Evolutionary conservation across 2,797 vertebrate species (phyloP), one percentile per base, ranked within the genome.

Genomic region (Ctenosaura bakeri): DNA sequence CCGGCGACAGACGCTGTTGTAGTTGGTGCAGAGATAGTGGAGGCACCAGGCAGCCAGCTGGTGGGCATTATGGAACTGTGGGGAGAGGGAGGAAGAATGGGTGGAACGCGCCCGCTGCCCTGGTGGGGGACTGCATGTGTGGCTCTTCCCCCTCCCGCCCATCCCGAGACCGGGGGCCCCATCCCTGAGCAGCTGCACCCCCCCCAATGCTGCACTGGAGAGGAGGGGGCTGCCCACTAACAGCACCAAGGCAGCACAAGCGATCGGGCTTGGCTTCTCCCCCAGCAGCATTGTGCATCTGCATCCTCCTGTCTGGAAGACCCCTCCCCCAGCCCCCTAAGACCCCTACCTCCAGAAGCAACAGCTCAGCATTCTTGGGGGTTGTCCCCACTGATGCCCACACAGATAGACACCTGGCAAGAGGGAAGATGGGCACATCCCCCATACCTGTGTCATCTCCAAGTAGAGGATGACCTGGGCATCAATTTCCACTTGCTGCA

Each of bases 21-120:
- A 99, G 97, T 98, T 98, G 94, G 98, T 99, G 97, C 98, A 98
- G 97, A 99, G 98, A 97, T 98, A 98, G 94, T 99, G 98, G 84
- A 98, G 98, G 96, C 98, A 99, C 98, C 98, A 99, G 26, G 97
- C 96, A 0, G 98, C 98, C 56, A 99, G 94, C 92, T 99, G 98
- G 95, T 96, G 98, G 85, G 98, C 98, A 84, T 98, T 98, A 95
- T 99, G 98, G 95, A 99, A 98, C 98, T 98, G 95, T 1, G 84
- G 22, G 20, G 38, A 3, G 84, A 46, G 42, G 4, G 62, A 54
- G 69, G 73, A 74, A 20, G 73, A 6, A 14, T 3, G 1, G 13
- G 35, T 42, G 26, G 35, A 38, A 76, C 35, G 42, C 1, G 74
- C 74, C 14, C 74, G 9, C 64, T 64, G 18, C 62, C 62, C 22